Evolutionary conservation across 1,140 invertebrate genomes (phyloP).

Genomic region (Nephila pilipes): DNA sequence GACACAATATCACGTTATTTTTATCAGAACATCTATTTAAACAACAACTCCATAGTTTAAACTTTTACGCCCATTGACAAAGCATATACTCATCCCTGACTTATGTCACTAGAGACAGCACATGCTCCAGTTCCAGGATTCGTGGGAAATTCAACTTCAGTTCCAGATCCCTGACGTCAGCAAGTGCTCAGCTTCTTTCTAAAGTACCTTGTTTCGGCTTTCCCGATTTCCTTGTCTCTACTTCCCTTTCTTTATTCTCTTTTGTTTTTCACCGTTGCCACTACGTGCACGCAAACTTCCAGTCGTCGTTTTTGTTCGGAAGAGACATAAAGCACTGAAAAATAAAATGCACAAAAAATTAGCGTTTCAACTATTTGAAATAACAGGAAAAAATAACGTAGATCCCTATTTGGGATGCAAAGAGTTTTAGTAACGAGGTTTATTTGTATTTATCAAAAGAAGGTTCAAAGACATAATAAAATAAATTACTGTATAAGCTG

Average conservation of each 20-base stretch:
- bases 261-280: constrained; percentile 7
- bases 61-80: not conserved
- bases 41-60: not conserved
- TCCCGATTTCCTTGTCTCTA: not conserved
- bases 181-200: constrained; percentile 28
- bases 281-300: constrained; percentile 50
- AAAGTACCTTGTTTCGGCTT: constrained; percentile 67
- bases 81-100: not conserved
- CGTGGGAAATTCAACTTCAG: constrained; percentile 64
- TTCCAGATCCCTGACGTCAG: constrained; percentile 65
- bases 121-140: constrained; percentile 23
- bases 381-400: not conserved
- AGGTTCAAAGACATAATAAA: too few species aligned
- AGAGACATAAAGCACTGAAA: not conserved
- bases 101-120: constrained; percentile 32
- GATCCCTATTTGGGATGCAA: not conserved
- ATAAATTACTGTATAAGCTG: too few species aligned
- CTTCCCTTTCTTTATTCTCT: constrained; percentile 9
- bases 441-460: not conserved
- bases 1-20: too few species aligned
- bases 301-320: constrained; percentile 38
- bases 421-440: not conserved
- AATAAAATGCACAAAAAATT: not conserved
- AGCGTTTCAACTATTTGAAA: not conserved
- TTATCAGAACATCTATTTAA: too few species aligned